These are phyloP conservation scores for rabbit (Oryctolagus cuniculus) DNA, from an alignment of 2,113 vertebrate genomes.

Conservation along the genomic window mOryCun1.1 NC_091436.1:121062001-121062500, in stretches of 20 bases:
- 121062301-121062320: background rate
- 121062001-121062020: background rate
- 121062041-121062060: background rate
- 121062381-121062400: background rate
- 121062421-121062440: background rate
- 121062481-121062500: background rate
- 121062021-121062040: background rate
- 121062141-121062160: background rate
- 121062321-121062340: background rate
- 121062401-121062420: background rate
- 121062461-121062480: background rate
- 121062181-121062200: background rate
- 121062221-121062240: background rate
- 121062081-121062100: background rate
- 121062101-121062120: background rate
- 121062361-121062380: background rate
- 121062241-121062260: background rate
- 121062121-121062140: background rate
- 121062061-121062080: background rate
- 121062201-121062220: background rate
- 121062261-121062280: background rate
- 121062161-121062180: background rate
- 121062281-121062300: background rate
- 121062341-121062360: background rate
- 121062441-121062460: background rate